Evolutionary conservation across 1,140 invertebrate species (phyloP).

Genomic region (Paraescarpia echinospica): DNA sequence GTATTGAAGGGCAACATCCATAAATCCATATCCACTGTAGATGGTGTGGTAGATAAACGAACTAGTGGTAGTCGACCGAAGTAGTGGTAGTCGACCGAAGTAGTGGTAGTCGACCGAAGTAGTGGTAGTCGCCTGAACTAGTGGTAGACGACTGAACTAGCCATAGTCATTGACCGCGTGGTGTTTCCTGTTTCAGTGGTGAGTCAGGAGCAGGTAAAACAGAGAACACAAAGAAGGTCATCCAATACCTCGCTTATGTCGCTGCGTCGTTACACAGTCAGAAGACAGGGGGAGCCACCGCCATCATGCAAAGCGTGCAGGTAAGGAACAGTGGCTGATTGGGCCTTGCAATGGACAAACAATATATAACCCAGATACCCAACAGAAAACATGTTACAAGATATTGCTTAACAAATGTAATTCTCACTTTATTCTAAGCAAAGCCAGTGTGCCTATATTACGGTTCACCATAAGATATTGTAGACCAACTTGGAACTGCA

Average conservation of each 20-base stretch:
- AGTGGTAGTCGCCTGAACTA: no score
- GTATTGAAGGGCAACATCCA: no score
- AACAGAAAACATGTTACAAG: no score
- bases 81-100: no score
- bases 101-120: no score
- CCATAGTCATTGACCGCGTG: no score
- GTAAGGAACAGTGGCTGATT: not conserved
- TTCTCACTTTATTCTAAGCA: not conserved
- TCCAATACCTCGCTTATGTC: conserved; percentile 98
- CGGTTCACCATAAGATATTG: not conserved
- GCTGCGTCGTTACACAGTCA: conserved; percentile 73
- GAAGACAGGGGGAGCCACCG: conserved; percentile 27
- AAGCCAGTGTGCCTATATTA: not conserved
- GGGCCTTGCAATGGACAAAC: not conserved
- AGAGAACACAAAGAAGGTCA: conserved; percentile 99
- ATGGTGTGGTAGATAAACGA: no score
- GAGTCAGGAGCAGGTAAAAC: conserved; percentile 99
- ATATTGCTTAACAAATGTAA: not conserved
- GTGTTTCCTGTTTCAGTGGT: conserved; percentile 64
- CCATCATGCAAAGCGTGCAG: conserved; percentile 21
- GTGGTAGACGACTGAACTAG: no score
- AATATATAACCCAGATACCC: not conserved
- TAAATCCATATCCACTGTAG: no score
- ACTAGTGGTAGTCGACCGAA: no score
- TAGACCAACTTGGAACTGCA: not conserved